Conservation (phyloP, 1,140 invertebrate genomes). For the Nymphalis io region DNA sequence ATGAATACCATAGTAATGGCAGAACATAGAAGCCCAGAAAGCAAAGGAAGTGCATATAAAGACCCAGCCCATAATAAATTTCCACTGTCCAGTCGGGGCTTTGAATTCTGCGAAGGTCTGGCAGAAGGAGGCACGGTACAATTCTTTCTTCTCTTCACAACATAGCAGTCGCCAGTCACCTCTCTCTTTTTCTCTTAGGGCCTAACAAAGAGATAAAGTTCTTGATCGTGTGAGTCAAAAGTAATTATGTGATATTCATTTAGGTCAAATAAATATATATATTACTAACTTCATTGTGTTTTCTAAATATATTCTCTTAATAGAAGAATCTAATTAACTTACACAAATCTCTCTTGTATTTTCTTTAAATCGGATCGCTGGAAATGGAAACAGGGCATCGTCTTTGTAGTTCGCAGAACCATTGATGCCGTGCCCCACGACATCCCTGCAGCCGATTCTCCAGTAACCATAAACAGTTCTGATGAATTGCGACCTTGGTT, state of each 20-base stretch:
- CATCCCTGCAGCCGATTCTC: conserved; percentile 91
- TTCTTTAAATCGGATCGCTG: conserved; percentile 92
- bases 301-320: background rate
- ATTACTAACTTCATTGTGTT: too few species aligned
- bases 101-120: conserved; percentile 95
- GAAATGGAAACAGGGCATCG: conserved; percentile 89
- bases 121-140: conserved; percentile 96
- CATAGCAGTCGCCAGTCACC: conserved; percentile 96
- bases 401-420: conserved; percentile 91
- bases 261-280: too few species aligned
- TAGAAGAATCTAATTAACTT: conserved; percentile 37
- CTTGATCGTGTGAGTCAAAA: background rate
- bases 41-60: conserved; percentile 80
- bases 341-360: conserved; percentile 82
- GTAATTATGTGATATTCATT: too few species aligned
- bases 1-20: conserved; percentile 85
- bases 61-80: conserved; percentile 84
- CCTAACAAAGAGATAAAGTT: conserved; percentile 65
- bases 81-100: conserved; percentile 95
- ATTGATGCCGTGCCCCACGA: conserved; percentile 94
- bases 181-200: conserved; percentile 94
- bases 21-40: conserved; percentile 85
- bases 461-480: conserved; percentile 48
- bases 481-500: conserved; percentile 17
- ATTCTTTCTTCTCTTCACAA: conserved; percentile 94